Base-by-base conservation (phyloP, 2,797 vertebrate genomes). In the Argyrosomus regius region DNA sequence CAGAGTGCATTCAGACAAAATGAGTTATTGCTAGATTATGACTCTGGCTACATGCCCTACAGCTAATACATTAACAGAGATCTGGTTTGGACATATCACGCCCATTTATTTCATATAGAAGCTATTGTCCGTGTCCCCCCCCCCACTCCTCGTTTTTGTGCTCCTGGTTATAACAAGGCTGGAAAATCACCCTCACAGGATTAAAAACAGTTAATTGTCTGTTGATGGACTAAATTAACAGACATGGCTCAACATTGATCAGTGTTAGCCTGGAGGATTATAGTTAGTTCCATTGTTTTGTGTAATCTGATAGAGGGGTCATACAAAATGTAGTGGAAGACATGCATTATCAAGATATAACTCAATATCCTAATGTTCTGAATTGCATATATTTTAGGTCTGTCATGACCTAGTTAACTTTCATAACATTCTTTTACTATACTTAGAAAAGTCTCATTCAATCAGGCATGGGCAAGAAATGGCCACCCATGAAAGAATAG, bases 1-100 rank as follows among this genome's bases (percentile, higher is more conserved):
- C 35, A 39, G 35, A 80, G 61, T 59, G 50, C 59, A 18, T 52
- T 73, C 63, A 56, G 24, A 22, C 46, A 67, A 46, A 70, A 53
- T 49, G 71, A 71, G 31, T 67, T 63, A 73, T 57, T 50, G 41
- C 39, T 52, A 22, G 26, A 61, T 50, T 49, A 39, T 39, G 26
- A 52, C 26, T 35, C 57, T 74, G 70, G 62, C 50, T 56, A 0
- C 49, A 26, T 72, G 52, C 60, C 72, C 31, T 18, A 43, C 24
- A 65, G 39, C 26, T 39, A 24, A 49, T 48, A 10, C 57, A 65
- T 63, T 59, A 73, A 11, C 60, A 70, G 3, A 3, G 3, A 67
- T 72, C 12, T 52, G 46, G 43, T 63, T 48, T 46, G 1, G 14
- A 57, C n/a, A 13, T 41, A 20, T 4, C 31, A 20, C 0, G 6